Conservation (phyloP, 2,797 vertebrate genomes). For the Channallabes apus region DNA sequence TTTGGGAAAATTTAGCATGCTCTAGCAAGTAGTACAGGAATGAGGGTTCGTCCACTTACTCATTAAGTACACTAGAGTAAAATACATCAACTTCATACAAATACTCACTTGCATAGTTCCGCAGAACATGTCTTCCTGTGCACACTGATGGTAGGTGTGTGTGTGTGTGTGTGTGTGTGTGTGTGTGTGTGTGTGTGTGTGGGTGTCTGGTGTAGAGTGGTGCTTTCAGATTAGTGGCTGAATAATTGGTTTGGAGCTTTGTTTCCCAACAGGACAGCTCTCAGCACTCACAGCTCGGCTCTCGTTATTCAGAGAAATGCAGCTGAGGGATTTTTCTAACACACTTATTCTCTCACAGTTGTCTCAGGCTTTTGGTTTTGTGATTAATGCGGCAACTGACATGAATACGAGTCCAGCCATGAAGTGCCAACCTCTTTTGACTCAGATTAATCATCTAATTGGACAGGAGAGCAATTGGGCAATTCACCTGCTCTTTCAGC, state of each 20-base stretch:
- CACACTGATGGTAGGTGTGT: constrained; percentile 6
- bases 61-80: not conserved
- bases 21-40: too few species aligned
- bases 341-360: not conserved
- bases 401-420: constrained; percentile 38
- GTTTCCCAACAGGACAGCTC: constrained; percentile 54
- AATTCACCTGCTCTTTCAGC: constrained; percentile 3
- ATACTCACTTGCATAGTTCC: not conserved
- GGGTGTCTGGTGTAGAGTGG: not conserved
- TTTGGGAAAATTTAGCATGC: too few species aligned
- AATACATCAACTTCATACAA: not conserved
- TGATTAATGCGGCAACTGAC: constrained; percentile 28
- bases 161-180: not conserved
- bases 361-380: not conserved
- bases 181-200: not conserved
- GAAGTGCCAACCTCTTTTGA: constrained; percentile 26
- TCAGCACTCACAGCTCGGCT: constrained; percentile 51
- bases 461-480: constrained; percentile 16
- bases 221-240: constrained; percentile 25
- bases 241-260: constrained; percentile 47
- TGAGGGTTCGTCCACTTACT: not conserved
- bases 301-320: constrained; percentile 63
- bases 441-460: constrained; percentile 29
- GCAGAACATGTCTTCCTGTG: not conserved
- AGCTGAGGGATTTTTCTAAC: constrained; percentile 1